A percentile compares a stretch with the other conserved stretches of the same genome.
Evolutionary conservation across 1,140 invertebrate species (phyloP).

Genomic region (Caenorhabditis latens): DNA sequence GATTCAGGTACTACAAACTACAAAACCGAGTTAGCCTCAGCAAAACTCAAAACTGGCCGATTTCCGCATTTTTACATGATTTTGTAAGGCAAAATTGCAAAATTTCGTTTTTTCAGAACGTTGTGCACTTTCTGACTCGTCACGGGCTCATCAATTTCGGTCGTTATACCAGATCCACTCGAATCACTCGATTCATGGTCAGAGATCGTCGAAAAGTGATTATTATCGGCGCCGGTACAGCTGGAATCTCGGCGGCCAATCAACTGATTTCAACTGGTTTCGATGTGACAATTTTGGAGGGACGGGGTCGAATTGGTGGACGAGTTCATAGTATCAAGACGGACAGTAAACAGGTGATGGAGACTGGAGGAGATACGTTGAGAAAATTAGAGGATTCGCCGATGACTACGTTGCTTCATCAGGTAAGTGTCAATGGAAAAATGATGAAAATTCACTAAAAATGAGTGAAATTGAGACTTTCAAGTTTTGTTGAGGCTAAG

Average conservation of each 20-base stretch:
- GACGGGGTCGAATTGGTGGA: constrained; percentile 94
- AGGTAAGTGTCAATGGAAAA: neutral
- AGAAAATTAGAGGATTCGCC: neutral
- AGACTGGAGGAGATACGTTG: constrained; percentile 80
- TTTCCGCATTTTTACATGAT: constrained; percentile 80
- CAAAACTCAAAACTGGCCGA: constrained; percentile 82
- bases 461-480: neutral
- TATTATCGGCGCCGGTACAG: constrained; percentile 79
- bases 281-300: constrained; percentile 87
- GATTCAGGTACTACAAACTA: constrained; percentile 59
- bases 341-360: constrained; percentile 83
- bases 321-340: constrained; percentile 92
- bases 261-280: constrained; percentile 79
- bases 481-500: neutral
- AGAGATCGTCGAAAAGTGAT: constrained; percentile 72
- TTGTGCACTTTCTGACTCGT: constrained; percentile 92
- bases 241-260: constrained; percentile 79
- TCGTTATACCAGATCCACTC: constrained; percentile 80
- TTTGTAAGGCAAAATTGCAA: constrained; percentile 81
- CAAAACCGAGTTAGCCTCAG: too few species aligned
- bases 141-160: constrained; percentile 99
- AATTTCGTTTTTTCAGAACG: constrained; percentile 82
- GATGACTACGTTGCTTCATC: neutral
- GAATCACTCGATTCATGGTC: constrained; percentile 12
- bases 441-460: neutral